Evolutionary conservation across 2,113 vertebrate species (phyloP).

Genomic region (Orientallactaga bullata): DNA sequence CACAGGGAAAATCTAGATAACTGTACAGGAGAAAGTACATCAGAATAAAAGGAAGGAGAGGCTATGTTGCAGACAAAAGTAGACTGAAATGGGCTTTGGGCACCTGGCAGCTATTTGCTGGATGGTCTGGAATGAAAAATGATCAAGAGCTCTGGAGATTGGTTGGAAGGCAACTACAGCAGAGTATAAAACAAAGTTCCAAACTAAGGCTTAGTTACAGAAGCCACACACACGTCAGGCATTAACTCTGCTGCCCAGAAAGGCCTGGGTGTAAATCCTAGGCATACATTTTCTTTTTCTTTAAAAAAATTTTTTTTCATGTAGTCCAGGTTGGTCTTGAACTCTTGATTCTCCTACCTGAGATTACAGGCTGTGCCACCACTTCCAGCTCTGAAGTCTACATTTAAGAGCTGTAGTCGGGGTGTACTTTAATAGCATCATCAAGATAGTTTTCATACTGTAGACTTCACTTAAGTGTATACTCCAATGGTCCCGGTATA

Average conservation of each 20-base stretch:
- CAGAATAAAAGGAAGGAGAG: neutral
- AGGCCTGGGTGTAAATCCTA: neutral
- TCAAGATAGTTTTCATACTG: neutral
- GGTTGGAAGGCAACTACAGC: neutral
- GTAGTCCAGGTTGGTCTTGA: neutral
- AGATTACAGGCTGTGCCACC: neutral
- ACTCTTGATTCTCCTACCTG: neutral
- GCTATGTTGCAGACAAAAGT: neutral
- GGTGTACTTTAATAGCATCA: constrained; percentile 16
- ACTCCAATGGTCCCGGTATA: neutral
- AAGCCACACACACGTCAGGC: neutral
- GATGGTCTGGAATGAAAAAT: neutral
- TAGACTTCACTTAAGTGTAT: neutral
- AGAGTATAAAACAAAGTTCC: neutral
- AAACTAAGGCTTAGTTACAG: neutral
- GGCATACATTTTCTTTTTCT: neutral
- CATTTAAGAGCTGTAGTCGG: constrained; percentile 28
- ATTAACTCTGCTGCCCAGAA: neutral
- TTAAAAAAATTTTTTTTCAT: neutral
- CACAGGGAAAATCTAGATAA: neutral
- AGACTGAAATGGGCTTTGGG: constrained; percentile 22
- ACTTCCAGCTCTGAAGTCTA: neutral
- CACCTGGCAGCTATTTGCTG: neutral
- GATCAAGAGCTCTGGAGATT: neutral
- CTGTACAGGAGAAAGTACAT: neutral